These are phyloP conservation scores for Garra rufa DNA, from an alignment of 2,113 vertebrate species.

Conservation along the genomic window DNA sequence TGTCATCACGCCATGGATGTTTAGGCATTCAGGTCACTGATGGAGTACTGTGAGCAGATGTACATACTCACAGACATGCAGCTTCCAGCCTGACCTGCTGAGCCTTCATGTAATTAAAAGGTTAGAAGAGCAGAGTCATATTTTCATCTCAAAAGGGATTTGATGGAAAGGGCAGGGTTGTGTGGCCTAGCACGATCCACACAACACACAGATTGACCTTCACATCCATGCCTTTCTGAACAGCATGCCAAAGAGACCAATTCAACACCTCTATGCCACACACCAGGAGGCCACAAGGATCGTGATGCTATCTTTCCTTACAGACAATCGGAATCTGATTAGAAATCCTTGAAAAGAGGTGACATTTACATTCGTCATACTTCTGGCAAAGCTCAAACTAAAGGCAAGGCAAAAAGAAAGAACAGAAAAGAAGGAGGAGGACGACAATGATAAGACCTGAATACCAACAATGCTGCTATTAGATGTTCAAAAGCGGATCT, in stretches of 20 bases:
- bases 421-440: background rate
- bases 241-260: constrained; percentile 37
- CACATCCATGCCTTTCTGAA: constrained; percentile 41
- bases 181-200: constrained; percentile 29
- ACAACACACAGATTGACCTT: constrained; percentile 41
- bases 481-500: constrained; percentile 33
- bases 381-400: background rate
- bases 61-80: background rate
- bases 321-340: constrained; percentile 46
- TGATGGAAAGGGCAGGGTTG: constrained; percentile 47
- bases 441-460: constrained; percentile 39
- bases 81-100: constrained; percentile 36
- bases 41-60: constrained; percentile 37
- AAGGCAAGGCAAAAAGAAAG: background rate
- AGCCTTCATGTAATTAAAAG: constrained; percentile 62
- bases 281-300: constrained; percentile 35
- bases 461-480: constrained; percentile 22
- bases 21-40: constrained; percentile 37
- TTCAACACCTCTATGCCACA: constrained; percentile 21
- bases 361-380: constrained; percentile 48
- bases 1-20: constrained; percentile 16
- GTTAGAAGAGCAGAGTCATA: constrained; percentile 49
- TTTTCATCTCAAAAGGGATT: constrained; percentile 56
- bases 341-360: constrained; percentile 38
- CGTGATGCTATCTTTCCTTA: constrained; percentile 5